A percentile compares a stretch with the other conserved stretches of the same genome.
Evolutionary conservation across 2,797 vertebrate genomes (phyloP).

Genomic region (Anabacerthia variegaticeps): DNA sequence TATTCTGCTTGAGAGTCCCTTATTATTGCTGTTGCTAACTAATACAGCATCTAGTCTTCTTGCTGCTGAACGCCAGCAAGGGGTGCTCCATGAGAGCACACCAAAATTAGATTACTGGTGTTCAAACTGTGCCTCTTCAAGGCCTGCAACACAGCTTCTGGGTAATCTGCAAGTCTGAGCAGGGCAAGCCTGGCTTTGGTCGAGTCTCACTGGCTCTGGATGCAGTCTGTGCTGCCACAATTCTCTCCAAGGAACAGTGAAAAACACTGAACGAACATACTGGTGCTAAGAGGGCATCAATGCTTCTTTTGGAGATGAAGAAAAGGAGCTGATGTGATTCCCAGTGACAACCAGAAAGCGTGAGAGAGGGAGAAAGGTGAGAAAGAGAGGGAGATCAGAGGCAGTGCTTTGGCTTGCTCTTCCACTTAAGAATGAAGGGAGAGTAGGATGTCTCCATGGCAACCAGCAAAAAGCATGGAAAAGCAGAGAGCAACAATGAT

Average conservation of each 20-base stretch:
- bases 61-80: not conserved
- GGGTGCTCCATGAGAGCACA: not conserved
- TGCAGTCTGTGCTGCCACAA: not conserved
- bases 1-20: not conserved
- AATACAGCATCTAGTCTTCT: not conserved
- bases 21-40: not conserved
- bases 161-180: not conserved
- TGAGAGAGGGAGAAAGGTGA: slow-evolving; percentile 30
- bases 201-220: not conserved
- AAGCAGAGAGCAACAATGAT: slow-evolving; percentile 44
- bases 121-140: not conserved
- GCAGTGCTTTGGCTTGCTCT: not conserved
- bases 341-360: slow-evolving; percentile 33
- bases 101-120: not conserved
- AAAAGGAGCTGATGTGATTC: slow-evolving; percentile 27
- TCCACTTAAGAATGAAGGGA: slow-evolving; percentile 35
- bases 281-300: slow-evolving; percentile 36
- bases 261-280: not conserved
- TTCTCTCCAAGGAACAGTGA: not conserved
- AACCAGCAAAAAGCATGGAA: slow-evolving; percentile 41
- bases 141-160: not conserved
- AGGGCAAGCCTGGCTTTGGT: not conserved
- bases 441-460: slow-evolving; percentile 45
- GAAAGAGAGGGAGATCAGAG: not conserved
- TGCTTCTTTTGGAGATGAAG: slow-evolving; percentile 15